phyloP scores from a whole-genome alignment of 2,113 vertebrate species.

The Scartelaos histophorus region DNA sequence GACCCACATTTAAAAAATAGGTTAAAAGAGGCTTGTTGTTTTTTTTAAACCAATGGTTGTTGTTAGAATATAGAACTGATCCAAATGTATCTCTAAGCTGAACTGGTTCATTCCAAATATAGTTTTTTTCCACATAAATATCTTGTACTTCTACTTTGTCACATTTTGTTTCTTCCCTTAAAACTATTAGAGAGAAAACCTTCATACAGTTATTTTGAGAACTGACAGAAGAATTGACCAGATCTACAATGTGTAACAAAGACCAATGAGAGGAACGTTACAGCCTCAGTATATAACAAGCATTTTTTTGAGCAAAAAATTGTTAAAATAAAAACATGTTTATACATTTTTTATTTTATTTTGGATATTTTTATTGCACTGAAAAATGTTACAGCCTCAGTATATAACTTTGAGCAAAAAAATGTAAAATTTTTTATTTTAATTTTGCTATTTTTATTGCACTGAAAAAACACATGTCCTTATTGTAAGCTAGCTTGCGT shows the following conservation, averaged over 20 bases:
- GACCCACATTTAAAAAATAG: slow-evolving; percentile 21
- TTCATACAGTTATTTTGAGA: not conserved
- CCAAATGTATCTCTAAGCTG: not conserved
- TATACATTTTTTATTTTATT: no score
- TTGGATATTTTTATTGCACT: no score
- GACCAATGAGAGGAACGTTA: no score
- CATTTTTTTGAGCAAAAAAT: no score
- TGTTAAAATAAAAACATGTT: no score
- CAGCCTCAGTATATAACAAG: no score
- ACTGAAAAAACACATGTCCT: no score
- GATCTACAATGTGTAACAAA: not conserved
- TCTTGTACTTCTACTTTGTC: not conserved
- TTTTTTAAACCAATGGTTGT: slow-evolving; percentile 26
- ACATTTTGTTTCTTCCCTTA: not conserved
- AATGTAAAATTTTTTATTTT: no score
- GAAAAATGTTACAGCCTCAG: no score
- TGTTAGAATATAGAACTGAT: slow-evolving; percentile 2
- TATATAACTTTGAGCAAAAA: no score
- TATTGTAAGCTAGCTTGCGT: no score
- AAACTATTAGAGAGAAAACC: not conserved
- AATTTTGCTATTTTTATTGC: no score
- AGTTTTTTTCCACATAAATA: not conserved
- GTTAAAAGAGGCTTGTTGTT: slow-evolving; percentile 25
- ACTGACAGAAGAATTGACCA: not conserved
- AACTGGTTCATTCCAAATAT: not conserved